Conservation (phyloP, 2,797 vertebrate genomes). For the Meda fulgida region DNA sequence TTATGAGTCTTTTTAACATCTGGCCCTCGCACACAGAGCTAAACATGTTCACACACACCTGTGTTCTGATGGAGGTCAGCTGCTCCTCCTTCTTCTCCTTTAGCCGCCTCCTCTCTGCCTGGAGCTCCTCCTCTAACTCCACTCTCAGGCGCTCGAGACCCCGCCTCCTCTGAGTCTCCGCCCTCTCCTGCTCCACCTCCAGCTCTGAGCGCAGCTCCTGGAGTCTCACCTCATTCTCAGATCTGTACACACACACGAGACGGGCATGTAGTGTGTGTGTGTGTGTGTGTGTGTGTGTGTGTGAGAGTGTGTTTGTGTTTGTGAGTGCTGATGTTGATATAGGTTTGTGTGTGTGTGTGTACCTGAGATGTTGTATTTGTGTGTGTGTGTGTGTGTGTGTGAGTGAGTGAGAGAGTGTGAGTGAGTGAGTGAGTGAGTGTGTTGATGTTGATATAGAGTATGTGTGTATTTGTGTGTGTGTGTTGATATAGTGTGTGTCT, state of each 20-base stretch:
- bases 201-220: constrained; percentile 70
- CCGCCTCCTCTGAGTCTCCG: constrained; percentile 72
- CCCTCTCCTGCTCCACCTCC: constrained; percentile 69
- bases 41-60: constrained; percentile 65
- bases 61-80: constrained; percentile 73
- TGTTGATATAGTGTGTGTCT: neutral
- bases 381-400: neutral
- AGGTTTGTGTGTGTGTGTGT: constrained; percentile 26
- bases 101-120: constrained; percentile 69
- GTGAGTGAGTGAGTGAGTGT: too few relatives aligned
- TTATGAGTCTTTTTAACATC: too few relatives aligned
- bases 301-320: neutral
- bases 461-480: neutral
- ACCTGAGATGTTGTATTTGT: constrained; percentile 42
- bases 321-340: neutral
- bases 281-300: neutral
- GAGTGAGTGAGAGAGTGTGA: too few relatives aligned
- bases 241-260: constrained; percentile 6
- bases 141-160: constrained; percentile 71
- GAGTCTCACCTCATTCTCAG: constrained; percentile 74
- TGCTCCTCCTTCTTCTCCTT: constrained; percentile 71
- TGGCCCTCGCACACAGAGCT: constrained; percentile 15
- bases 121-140: constrained; percentile 75
- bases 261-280: neutral
- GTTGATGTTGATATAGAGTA: too few relatives aligned